A percentile compares a stretch with the other conserved stretches of the same genome.
phyloP scores from a whole-genome alignment of 2,888 invertebrate species.

The Norana najaformis region DNA sequence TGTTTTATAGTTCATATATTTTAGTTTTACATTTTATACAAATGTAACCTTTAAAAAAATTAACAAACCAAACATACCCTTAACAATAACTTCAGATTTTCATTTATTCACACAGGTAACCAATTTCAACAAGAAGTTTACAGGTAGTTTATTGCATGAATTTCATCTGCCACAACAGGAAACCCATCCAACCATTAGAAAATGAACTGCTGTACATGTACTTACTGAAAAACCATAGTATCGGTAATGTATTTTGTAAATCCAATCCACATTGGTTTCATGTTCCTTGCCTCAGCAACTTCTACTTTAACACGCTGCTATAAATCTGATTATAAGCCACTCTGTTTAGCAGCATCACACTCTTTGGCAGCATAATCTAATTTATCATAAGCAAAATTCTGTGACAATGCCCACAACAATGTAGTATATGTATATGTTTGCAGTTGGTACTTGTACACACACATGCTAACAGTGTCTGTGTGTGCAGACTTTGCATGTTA shows the following conservation, averaged over 20 bases:
- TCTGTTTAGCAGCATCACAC: neutral
- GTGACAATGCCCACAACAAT: neutral
- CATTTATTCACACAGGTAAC: neutral
- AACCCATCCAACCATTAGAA: neutral
- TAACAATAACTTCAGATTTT: neutral
- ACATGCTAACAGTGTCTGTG: neutral
- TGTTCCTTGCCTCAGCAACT: neutral
- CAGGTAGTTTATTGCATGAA: neutral
- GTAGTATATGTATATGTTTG: neutral
- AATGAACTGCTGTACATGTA: neutral
- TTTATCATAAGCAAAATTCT: neutral
- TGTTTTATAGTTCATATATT: too few species aligned
- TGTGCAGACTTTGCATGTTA: neutral
- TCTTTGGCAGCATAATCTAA: neutral
- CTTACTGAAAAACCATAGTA: neutral
- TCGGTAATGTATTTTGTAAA: neutral
- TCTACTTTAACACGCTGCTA: neutral
- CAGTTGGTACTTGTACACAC: neutral
- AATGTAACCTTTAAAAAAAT: too few species aligned
- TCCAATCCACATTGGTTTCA: neutral
- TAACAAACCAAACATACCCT: neutral
- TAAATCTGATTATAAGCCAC: neutral
- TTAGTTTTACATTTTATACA: too few species aligned
- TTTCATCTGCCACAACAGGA: neutral
- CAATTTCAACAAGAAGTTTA: neutral